Conservation (phyloP, 2,888 invertebrate species). For the Ormyrus nitidulus region DNA sequence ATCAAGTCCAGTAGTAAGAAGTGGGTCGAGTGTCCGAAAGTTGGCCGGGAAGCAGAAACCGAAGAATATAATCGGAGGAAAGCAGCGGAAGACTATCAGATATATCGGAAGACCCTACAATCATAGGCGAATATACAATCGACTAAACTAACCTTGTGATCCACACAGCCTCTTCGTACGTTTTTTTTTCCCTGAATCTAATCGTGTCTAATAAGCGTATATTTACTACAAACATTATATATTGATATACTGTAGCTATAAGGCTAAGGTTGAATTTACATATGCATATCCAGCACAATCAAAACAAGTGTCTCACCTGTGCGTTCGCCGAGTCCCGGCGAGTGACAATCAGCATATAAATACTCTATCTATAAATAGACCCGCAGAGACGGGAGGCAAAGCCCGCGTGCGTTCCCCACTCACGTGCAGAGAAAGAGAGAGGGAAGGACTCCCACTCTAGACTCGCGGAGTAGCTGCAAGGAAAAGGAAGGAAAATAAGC, state of each 20-base stretch:
- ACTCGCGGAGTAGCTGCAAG: too few species aligned
- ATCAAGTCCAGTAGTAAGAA: slow-evolving; percentile 69
- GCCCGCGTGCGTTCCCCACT: too few species aligned
- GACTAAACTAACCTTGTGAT: slow-evolving; percentile 51
- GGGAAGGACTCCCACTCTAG: background rate
- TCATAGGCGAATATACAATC: slow-evolving; percentile 54
- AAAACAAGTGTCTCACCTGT: slow-evolving; percentile 33
- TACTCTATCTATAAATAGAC: background rate
- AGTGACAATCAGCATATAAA: slow-evolving; percentile 53
- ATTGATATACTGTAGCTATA: slow-evolving; percentile 54
- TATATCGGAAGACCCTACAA: slow-evolving; percentile 32
- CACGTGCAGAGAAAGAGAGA: background rate
- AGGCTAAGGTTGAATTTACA: slow-evolving; percentile 53
- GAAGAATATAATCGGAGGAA: slow-evolving; percentile 4
- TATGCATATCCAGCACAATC: slow-evolving; percentile 56
- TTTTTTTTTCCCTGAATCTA: slow-evolving; percentile 11
- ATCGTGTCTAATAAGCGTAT: slow-evolving; percentile 58
- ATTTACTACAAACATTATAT: slow-evolving; percentile 53
- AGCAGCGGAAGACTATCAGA: slow-evolving; percentile 8
- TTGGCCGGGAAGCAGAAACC: background rate
- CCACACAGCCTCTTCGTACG: slow-evolving; percentile 48
- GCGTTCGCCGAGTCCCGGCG: slow-evolving; percentile 15
- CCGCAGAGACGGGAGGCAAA: background rate
- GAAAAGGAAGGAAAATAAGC: background rate
- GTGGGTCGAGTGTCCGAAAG: slow-evolving; percentile 46